phyloP scores from a whole-genome alignment of 1,140 invertebrate genomes.

The Heliconius melpomene region DNA sequence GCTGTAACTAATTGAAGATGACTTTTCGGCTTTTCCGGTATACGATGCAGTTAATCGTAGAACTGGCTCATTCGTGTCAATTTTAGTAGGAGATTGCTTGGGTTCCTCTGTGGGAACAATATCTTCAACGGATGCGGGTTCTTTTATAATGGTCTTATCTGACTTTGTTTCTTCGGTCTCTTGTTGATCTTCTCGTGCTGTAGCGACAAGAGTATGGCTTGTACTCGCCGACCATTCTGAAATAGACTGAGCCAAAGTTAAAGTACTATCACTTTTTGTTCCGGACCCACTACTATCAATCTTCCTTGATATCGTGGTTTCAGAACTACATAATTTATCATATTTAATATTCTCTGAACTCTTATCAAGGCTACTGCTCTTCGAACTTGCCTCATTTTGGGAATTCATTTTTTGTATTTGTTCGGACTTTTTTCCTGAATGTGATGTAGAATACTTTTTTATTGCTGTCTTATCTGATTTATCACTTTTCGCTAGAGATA shows the following conservation, averaged over 20 bases:
- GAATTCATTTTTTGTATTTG: conserved; percentile 68
- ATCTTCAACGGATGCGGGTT: conserved; percentile 43
- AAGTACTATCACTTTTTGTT: conserved; percentile 83
- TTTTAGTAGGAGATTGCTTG: conserved; percentile 38
- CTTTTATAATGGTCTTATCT: conserved; percentile 57
- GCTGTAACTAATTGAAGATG: conserved; percentile 75
- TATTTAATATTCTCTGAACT: conserved; percentile 80
- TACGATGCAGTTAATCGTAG: conserved; percentile 64
- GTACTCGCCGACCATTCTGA: conserved; percentile 84
- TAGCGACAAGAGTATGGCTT: conserved; percentile 82
- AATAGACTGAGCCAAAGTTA: conserved; percentile 83
- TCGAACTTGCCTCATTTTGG: conserved; percentile 71
- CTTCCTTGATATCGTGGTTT: conserved; percentile 79
- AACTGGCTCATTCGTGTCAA: conserved; percentile 57
- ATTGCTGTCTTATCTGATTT: conserved; percentile 81
- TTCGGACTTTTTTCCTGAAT: conserved; percentile 71
- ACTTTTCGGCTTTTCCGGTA: conserved; percentile 66
- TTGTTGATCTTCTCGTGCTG: conserved; percentile 74
- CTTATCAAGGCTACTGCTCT: conserved; percentile 79
- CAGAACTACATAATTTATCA: conserved; percentile 83
- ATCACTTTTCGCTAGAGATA: conserved; percentile 84
- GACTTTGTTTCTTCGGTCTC: conserved; percentile 59
- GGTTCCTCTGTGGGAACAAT: neutral
- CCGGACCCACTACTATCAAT: conserved; percentile 79
- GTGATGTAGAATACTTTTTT: conserved; percentile 74